Conservation (phyloP, 2,888 invertebrate species). For the Eurois occulta region DNA sequence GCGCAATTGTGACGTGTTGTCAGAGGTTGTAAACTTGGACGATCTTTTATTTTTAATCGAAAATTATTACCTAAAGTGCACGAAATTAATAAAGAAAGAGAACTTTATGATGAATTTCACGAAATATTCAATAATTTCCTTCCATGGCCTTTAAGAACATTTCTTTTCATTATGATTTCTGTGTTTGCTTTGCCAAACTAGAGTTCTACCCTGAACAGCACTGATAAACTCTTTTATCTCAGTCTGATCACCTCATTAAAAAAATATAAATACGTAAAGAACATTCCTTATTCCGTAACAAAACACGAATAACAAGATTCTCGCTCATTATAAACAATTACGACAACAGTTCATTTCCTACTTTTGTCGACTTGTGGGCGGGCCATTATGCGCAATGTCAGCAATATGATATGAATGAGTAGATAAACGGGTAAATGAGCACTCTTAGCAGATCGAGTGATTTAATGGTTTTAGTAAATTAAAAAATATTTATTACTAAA, state of each 20-base stretch:
- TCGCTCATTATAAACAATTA: conserved; percentile 30
- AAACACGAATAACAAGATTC: conserved; percentile 39
- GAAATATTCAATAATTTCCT: neutral
- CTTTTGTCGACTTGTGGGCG: conserved; percentile 31
- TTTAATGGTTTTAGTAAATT: neutral
- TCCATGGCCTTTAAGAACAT: neutral
- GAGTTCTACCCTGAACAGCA: conserved; percentile 10
- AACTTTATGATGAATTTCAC: neutral
- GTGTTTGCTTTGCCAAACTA: conserved; percentile 10
- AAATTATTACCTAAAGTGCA: no score
- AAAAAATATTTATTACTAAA: no score
- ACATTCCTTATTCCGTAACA: conserved; percentile 7
- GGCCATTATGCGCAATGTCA: neutral
- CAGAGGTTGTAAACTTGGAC: no score
- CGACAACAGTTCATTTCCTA: conserved; percentile 47
- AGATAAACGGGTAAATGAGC: neutral
- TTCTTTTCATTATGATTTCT: conserved; percentile 2
- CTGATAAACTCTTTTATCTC: no score
- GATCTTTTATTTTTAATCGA: no score
- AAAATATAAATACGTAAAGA: neutral
- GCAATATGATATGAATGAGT: conserved; percentile 20
- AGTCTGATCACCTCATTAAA: neutral
- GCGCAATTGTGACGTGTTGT: no score
- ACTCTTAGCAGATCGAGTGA: neutral
- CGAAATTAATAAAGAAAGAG: no score